A percentile compares a stretch with the other conserved stretches of the same genome.
Conservation (phyloP, 2,797 vertebrate species). For the Lutjanus argentimaculatus region DNA sequence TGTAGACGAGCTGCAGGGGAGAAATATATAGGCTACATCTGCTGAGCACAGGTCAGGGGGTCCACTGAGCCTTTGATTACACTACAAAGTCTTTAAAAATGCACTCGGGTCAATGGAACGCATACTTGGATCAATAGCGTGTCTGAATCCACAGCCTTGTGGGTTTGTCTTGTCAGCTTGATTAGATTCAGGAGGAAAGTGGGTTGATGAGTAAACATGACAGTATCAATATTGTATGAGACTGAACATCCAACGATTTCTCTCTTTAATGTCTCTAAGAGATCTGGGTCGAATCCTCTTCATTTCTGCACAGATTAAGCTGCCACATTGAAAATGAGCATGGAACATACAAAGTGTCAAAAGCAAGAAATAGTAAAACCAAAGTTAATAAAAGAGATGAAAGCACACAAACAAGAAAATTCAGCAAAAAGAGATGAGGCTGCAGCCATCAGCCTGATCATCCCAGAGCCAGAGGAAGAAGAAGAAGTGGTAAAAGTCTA, state of each 20-base stretch:
- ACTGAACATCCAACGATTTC: slow-evolving; percentile 64
- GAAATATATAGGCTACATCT: slow-evolving; percentile 61
- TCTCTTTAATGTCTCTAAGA: slow-evolving; percentile 72
- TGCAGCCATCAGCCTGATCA: neutral
- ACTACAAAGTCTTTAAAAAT: slow-evolving; percentile 66
- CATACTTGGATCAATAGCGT: slow-evolving; percentile 66
- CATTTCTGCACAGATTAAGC: slow-evolving; percentile 50
- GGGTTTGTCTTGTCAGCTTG: slow-evolving; percentile 67
- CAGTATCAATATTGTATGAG: slow-evolving; percentile 83
- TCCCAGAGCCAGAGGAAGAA: slow-evolving; percentile 39
- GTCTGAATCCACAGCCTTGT: slow-evolving; percentile 62
- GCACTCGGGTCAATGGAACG: slow-evolving; percentile 51
- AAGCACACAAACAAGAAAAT: slow-evolving; percentile 4
- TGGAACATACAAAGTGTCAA: slow-evolving; percentile 15
- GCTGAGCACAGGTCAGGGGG: slow-evolving; percentile 49
- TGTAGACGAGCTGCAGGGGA: slow-evolving; percentile 46
- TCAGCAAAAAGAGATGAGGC: neutral
- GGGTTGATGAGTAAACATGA: slow-evolving; percentile 80
- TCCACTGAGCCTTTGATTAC: slow-evolving; percentile 60
- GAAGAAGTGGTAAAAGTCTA: slow-evolving; percentile 63
- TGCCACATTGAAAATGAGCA: slow-evolving; percentile 35
- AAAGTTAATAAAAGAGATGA: slow-evolving; percentile 3
- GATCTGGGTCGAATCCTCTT: slow-evolving; percentile 77
- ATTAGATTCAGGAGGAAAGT: slow-evolving; percentile 78
- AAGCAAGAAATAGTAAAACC: slow-evolving; percentile 6